A percentile compares a stretch with the other conserved stretches of the same genome.
phyloP scores from a whole-genome alignment of 2,888 invertebrate genomes.

The Mesochorus sp. region DNA sequence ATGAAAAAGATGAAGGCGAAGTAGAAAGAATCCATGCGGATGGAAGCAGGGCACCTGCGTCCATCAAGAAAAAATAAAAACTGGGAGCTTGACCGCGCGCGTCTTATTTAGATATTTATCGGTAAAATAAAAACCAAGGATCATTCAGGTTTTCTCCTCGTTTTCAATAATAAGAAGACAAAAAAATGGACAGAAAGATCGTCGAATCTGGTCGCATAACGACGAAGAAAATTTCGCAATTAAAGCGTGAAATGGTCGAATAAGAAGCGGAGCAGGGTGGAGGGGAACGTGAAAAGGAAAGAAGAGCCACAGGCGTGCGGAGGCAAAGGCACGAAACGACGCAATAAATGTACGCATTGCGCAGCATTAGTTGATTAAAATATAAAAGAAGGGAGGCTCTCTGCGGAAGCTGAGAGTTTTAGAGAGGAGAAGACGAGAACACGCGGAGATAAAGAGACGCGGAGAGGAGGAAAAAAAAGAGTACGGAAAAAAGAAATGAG shows the following conservation, averaged over 20 bases:
- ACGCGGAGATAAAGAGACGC: slow-evolving; percentile 32
- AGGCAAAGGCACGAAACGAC: slow-evolving; percentile 72
- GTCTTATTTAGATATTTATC: no score
- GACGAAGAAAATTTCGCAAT: slow-evolving; percentile 75
- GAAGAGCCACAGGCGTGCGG: slow-evolving; percentile 53
- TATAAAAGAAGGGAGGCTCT: slow-evolving; percentile 75
- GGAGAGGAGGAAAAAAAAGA: slow-evolving; percentile 56
- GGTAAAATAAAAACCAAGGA: no score
- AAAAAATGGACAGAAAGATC: slow-evolving; percentile 72
- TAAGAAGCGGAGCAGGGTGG: slow-evolving; percentile 55
- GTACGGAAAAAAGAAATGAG: slow-evolving; percentile 37
- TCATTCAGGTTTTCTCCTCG: no score
- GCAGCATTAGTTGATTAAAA: slow-evolving; percentile 82
- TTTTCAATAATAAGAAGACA: neutral
- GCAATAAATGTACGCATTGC: slow-evolving; percentile 81
- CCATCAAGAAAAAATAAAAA: no score
- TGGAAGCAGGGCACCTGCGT: no score
- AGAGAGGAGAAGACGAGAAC: slow-evolving; percentile 29
- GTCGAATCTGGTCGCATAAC: slow-evolving; percentile 80
- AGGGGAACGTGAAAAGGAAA: slow-evolving; percentile 47
- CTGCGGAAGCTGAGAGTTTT: slow-evolving; percentile 49
- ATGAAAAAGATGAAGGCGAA: no score
- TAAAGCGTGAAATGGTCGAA: slow-evolving; percentile 77
- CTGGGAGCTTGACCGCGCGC: no score
- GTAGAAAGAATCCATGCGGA: no score